Evolutionary conservation across 1,140 invertebrate genomes (phyloP).

Genomic region (Manduca sexta): DNA sequence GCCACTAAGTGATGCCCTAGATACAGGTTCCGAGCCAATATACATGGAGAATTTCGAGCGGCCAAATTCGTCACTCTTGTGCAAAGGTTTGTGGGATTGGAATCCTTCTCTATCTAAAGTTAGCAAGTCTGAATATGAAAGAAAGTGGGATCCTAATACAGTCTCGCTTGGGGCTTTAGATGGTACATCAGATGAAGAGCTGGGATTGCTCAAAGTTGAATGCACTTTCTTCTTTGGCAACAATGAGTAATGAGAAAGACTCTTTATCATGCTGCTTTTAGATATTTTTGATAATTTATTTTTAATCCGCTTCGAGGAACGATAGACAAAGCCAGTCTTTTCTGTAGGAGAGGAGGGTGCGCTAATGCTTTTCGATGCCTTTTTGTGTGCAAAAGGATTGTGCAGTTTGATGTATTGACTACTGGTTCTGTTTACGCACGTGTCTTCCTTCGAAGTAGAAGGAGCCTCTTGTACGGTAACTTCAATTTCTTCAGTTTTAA

Average conservation of each 20-base stretch:
- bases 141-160: conserved; percentile 56
- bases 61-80: conserved; percentile 53
- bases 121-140: conserved; percentile 62
- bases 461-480: conserved; percentile 10
- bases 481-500: conserved; percentile 7
- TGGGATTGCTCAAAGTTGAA: conserved; percentile 46
- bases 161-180: conserved; percentile 58
- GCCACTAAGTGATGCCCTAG: conserved; percentile 52
- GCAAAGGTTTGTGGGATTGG: conserved; percentile 32
- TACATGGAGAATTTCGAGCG: conserved; percentile 55
- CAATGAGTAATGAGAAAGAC: conserved; percentile 62
- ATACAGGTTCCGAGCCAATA: conserved; percentile 62
- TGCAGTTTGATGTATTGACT: conserved; percentile 49
- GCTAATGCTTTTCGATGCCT: conserved; percentile 52
- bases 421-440: conserved; percentile 47
- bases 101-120: conserved; percentile 46
- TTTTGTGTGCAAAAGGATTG: conserved; percentile 59
- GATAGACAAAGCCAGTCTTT: conserved; percentile 57
- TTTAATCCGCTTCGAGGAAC: conserved; percentile 57
- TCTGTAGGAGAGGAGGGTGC: conserved; percentile 59
- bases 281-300: conserved; percentile 57
- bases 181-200: conserved; percentile 46
- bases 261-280: conserved; percentile 64
- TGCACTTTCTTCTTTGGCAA: conserved; percentile 53
- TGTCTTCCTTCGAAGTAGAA: conserved; percentile 21